Percentiles rank a stretch among this genome's conserved stretches.
Evolutionary conservation across 2,113 vertebrate species (phyloP).

Genomic region (Antechinus stuartii): DNA sequence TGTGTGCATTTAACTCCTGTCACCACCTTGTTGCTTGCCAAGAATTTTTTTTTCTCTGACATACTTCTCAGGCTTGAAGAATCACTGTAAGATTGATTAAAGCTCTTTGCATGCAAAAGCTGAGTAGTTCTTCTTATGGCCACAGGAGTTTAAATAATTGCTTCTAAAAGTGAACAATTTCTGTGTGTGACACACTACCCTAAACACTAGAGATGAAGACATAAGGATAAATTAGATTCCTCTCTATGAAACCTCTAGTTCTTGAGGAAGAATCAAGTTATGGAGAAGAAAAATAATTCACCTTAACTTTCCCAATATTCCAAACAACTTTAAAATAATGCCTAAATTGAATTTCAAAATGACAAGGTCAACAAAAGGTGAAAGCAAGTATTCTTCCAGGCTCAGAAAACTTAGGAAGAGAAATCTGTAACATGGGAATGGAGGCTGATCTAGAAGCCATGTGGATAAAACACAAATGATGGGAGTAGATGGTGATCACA

Average conservation of each 20-base stretch:
- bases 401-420: neutral
- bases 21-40: neutral
- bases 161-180: neutral
- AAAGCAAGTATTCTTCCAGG: neutral
- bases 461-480: neutral
- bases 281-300: neutral
- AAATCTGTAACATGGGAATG: neutral
- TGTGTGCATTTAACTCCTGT: neutral
- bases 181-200: neutral
- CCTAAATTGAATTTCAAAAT: neutral
- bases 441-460: neutral
- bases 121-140: neutral
- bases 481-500: neutral
- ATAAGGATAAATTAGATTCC: neutral
- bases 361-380: neutral
- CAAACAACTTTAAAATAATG: neutral
- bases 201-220: neutral
- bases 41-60: neutral
- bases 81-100: neutral
- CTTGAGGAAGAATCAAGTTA: too few species aligned
- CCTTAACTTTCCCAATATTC: neutral
- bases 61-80: neutral
- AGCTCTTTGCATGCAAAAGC: conserved; percentile 11
- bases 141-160: neutral
- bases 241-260: neutral